A percentile compares a stretch with the other conserved stretches of the same genome.
Evolutionary conservation across 2,888 invertebrate species (phyloP).

Genomic region (Andrena bicolor): DNA sequence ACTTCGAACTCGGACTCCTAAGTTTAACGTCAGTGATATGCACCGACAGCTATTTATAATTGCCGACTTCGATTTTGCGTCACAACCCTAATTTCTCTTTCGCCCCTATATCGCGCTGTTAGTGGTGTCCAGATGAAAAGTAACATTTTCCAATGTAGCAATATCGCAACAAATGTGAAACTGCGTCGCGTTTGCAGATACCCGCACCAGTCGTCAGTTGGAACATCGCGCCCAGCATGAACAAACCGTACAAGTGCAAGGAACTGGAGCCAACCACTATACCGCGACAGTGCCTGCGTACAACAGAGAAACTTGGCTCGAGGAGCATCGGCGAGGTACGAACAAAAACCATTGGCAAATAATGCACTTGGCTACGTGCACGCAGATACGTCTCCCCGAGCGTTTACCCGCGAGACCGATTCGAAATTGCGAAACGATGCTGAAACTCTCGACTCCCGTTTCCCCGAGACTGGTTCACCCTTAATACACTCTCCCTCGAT

Average conservation of each 20-base stretch:
- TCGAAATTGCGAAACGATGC: slow-evolving; percentile 23
- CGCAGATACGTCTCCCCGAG: slow-evolving; percentile 4
- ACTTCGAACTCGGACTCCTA: too few relatives aligned
- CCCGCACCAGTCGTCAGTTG: slow-evolving; percentile 87
- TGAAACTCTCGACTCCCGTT: slow-evolving; percentile 6
- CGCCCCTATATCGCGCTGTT: too few relatives aligned
- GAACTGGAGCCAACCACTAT: slow-evolving; percentile 87
- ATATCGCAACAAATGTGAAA: neutral
- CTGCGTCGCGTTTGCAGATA: slow-evolving; percentile 82
- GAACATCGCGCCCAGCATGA: slow-evolving; percentile 88
- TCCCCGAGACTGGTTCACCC: neutral
- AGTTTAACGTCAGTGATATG: too few relatives aligned
- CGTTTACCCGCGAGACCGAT: slow-evolving; percentile 13
- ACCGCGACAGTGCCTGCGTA: slow-evolving; percentile 86
- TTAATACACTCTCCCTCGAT: neutral
- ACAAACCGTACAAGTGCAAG: slow-evolving; percentile 87
- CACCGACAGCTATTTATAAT: too few relatives aligned
- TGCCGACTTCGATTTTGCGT: too few relatives aligned
- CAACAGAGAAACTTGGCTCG: slow-evolving; percentile 87
- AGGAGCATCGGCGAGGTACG: slow-evolving; percentile 87
- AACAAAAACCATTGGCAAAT: slow-evolving; percentile 44
- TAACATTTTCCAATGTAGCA: neutral
- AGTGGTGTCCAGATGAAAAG: too few relatives aligned
- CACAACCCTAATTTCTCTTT: too few relatives aligned
- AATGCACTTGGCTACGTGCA: slow-evolving; percentile 27